Percentiles rank a stretch among this genome's conserved stretches.
Evolutionary conservation across 2,113 vertebrate species (phyloP).

Genomic region (Stigmatopora argus): DNA sequence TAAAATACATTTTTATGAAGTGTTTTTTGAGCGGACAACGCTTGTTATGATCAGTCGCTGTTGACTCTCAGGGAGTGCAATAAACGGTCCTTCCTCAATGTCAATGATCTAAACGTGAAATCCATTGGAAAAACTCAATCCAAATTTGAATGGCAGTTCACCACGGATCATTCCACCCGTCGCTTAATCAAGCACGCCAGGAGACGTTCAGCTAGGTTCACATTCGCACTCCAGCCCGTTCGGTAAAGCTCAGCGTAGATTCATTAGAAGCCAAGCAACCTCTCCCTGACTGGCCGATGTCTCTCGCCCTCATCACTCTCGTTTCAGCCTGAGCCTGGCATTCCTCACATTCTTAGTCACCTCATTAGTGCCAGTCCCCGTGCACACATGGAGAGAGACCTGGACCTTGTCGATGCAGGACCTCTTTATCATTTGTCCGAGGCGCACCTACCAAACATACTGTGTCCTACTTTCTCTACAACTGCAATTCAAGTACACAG

Average conservation of each 20-base stretch:
- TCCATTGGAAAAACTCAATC: not conserved
- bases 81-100: not conserved
- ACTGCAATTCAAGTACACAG: constrained; percentile 48
- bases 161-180: constrained; percentile 19
- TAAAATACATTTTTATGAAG: constrained; percentile 41
- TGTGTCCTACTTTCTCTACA: constrained; percentile 49
- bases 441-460: constrained; percentile 19
- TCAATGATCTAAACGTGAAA: not conserved
- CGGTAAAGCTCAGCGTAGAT: constrained; percentile 50
- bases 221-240: constrained; percentile 24
- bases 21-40: constrained; percentile 33
- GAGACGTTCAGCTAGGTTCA: constrained; percentile 25
- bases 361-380: constrained; percentile 66
- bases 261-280: constrained; percentile 61
- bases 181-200: constrained; percentile 40
- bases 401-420: constrained; percentile 30
- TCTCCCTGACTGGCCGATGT: constrained; percentile 38
- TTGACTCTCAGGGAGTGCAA: constrained; percentile 21
- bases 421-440: constrained; percentile 9
- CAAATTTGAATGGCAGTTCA: constrained; percentile 19
- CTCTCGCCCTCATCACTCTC: constrained; percentile 57
- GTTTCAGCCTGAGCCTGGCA: constrained; percentile 64
- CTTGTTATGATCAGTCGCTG: constrained; percentile 25
- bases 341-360: constrained; percentile 71
- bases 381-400: constrained; percentile 46